These are phyloP conservation scores for Caradrina clavipalpis DNA, from an alignment of 2,888 invertebrate species.

Conservation along the genomic window DNA sequence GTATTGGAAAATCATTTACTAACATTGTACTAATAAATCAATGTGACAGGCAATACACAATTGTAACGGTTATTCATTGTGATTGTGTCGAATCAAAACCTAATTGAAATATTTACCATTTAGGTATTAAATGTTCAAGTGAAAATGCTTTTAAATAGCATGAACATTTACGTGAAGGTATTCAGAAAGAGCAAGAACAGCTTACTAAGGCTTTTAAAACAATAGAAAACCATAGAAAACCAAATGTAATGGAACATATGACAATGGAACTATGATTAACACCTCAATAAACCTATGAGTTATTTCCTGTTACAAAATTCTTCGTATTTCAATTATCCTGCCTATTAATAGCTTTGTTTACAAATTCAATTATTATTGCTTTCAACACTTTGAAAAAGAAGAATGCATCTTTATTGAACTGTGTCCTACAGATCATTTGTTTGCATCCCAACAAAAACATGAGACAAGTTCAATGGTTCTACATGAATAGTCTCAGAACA, in stretches of 20 bases:
- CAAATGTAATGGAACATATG: too few species aligned
- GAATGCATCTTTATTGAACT: not conserved
- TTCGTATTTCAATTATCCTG: slow-evolving; percentile 7
- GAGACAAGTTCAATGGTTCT: slow-evolving; percentile 35
- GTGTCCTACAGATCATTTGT: not conserved
- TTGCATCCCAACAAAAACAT: slow-evolving; percentile 5
- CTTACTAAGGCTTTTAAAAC: too few species aligned
- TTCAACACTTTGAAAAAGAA: not conserved
- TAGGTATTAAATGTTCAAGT: not conserved
- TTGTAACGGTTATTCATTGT: not conserved
- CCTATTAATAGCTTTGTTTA: not conserved
- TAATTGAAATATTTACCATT: not conserved
- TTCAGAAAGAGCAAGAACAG: not conserved
- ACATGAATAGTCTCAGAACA: slow-evolving; percentile 37
- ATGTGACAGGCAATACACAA: not conserved
- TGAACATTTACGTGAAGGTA: too few species aligned
- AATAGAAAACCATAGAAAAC: too few species aligned
- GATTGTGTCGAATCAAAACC: slow-evolving; percentile 2
- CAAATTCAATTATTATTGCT: slow-evolving; percentile 1
- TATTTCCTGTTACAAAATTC: slow-evolving; percentile 8
- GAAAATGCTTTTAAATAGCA: too few species aligned
- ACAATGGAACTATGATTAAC: slow-evolving; percentile 6
- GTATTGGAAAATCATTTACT: slow-evolving; percentile 13
- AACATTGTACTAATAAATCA: not conserved
- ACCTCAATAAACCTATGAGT: not conserved